Percentiles rank a stretch among this genome's conserved stretches.
These are phyloP conservation scores for Choreutis nemorana DNA, from an alignment of 2,888 invertebrate genomes.

Conservation along the genomic window DNA sequence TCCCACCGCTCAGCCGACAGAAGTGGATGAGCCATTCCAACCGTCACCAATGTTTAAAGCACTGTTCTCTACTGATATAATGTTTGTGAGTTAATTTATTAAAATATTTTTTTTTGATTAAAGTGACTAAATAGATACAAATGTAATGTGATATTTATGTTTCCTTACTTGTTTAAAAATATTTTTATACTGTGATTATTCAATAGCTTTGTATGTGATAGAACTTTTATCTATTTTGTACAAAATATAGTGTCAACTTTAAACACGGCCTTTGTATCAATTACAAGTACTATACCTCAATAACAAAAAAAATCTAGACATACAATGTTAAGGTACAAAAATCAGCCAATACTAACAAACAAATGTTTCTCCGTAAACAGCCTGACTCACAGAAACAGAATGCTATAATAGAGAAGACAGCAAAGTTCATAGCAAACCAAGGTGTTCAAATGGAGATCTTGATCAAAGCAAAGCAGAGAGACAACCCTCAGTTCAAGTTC, in stretches of 20 bases:
- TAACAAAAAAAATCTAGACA: too few species aligned
- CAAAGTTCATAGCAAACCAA: constrained; percentile 85
- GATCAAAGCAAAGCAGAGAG: constrained; percentile 95
- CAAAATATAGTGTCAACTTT: too few species aligned
- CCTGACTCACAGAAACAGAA: constrained; percentile 88
- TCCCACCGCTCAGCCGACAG: constrained; percentile 62
- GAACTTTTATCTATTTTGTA: background rate
- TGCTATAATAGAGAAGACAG: constrained; percentile 95
- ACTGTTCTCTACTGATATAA: constrained; percentile 75
- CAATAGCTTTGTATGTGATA: background rate
- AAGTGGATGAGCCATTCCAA: constrained; percentile 79
- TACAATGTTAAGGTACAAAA: too few species aligned
- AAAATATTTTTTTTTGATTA: too few species aligned
- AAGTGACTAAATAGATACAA: too few species aligned
- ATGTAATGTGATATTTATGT: too few species aligned
- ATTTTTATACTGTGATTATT: constrained; percentile 1
- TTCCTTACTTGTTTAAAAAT: too few species aligned
- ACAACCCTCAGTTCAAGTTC: constrained; percentile 93
- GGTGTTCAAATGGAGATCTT: constrained; percentile 99
- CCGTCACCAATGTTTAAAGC: constrained; percentile 74
- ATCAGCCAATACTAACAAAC: too few species aligned
- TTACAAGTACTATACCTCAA: too few species aligned
- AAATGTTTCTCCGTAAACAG: constrained; percentile 56
- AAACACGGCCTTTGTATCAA: too few species aligned
- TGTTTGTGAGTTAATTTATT: constrained; percentile 66